Base-by-base conservation (phyloP, 23 tunicate genomes). In the Styela plicata region DNA sequence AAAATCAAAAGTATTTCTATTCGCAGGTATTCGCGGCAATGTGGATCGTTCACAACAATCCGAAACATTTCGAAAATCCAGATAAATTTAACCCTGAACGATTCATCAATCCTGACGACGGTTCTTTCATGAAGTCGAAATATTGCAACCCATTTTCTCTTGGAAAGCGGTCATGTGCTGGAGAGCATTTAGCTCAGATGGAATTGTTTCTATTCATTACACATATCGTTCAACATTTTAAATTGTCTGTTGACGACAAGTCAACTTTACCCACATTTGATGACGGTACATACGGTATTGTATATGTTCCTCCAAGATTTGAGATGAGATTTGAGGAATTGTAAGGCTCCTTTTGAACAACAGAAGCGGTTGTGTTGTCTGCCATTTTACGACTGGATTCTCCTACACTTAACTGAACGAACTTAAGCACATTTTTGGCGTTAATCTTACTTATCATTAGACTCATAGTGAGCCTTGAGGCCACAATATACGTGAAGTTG, bases 111-210 rank as follows among this genome's bases (percentile, higher is more conserved):
- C 57, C 57, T 7, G 71, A 16, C 23, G 31, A 67, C 71, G 71
- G 71, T 67, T 27, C 71, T 67, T 67, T 67, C 71, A 67, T 67
- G 30, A 27, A 27, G 71, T 67, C 31, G 0, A 27, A 67, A 1
- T 29, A 67, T 23, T 27, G 30, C 0, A 67, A 25, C 21, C 71
- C 71, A 25, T 67, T 67, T 29, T 67, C 71, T 27, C 19, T 67
- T 27, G 71, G 71, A 29, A 27, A 27, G 71, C 30, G 71, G 21
- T 13, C 23, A 1, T 67, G 71, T 29, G 31, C 71, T 16, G 71
- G 71, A 17, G 71, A 67, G 31, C 1, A 27, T 0, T 67, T 67
- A 25, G 71, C 71, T 0, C 30, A 29, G 21, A 67, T 29, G 71
- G 71, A 67, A 23, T 29, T 67, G 23, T 67, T 67, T 22, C 22